Conservation (phyloP, 2,113 vertebrate species). For the Taurulus bubalis region DNA sequence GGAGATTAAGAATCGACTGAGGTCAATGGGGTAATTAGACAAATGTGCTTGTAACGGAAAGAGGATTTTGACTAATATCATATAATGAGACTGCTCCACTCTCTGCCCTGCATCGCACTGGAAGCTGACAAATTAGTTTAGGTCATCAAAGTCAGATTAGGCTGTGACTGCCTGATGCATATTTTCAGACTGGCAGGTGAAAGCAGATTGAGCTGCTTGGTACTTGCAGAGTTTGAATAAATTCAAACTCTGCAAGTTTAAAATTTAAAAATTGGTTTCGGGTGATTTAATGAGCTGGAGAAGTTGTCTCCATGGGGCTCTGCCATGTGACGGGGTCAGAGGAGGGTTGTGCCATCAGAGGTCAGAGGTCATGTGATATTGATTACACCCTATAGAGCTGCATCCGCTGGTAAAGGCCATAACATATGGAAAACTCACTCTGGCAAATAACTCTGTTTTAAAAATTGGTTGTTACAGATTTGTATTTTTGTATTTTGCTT, state of each 20-base stretch:
- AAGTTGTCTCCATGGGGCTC: neutral
- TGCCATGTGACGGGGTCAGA: neutral
- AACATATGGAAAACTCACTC: neutral
- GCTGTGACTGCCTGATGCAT: conserved; percentile 5
- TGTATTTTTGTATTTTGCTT: neutral
- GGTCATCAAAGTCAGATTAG: conserved; percentile 42
- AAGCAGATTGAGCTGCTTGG: neutral
- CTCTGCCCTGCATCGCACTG: conserved; percentile 3
- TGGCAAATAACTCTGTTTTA: neutral
- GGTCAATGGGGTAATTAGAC: conserved; percentile 66
- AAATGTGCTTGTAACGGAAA: conserved; percentile 52
- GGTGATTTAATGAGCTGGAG: neutral
- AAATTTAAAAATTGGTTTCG: neutral
- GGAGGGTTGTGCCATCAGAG: neutral
- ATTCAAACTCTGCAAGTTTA: no score
- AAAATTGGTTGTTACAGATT: neutral
- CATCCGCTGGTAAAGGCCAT: neutral
- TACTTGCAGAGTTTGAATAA: neutral
- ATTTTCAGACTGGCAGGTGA: neutral
- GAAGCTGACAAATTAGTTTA: conserved; percentile 23
- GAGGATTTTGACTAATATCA: conserved; percentile 57
- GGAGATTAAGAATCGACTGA: conserved; percentile 55
- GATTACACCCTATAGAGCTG: neutral
- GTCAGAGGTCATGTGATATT: neutral
- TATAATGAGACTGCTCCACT: conserved; percentile 38